A percentile compares a stretch with the other conserved stretches of the same genome.
Evolutionary conservation across 2,888 invertebrate species (phyloP).

Genomic region (Lasioglossum leucozonium): DNA sequence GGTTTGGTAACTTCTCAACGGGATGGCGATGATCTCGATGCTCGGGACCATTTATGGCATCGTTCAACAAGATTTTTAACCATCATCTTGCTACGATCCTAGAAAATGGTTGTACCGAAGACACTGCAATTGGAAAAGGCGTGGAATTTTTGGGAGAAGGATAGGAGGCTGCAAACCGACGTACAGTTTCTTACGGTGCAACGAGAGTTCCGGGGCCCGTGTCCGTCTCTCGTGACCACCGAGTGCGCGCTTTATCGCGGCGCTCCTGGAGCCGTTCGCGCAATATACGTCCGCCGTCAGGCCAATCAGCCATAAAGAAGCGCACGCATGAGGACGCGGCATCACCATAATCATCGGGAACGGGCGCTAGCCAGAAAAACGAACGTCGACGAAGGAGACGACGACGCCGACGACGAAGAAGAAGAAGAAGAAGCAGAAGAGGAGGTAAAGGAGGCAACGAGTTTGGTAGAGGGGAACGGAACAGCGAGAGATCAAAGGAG

Average conservation of each 20-base stretch:
- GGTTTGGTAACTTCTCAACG: background rate
- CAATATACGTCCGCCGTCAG: conserved; percentile 59
- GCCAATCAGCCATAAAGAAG: conserved; percentile 67
- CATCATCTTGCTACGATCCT: no score
- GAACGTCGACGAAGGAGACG: background rate
- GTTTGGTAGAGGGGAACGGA: conserved; percentile 26
- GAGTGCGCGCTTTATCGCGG: conserved; percentile 51
- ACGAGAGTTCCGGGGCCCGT: background rate
- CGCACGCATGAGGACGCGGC: conserved; percentile 58
- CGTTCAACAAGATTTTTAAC: background rate
- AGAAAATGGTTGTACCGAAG: background rate
- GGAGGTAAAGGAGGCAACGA: conserved; percentile 7
- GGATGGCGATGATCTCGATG: background rate
- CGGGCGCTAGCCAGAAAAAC: conserved; percentile 49
- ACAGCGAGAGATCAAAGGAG: conserved; percentile 46
- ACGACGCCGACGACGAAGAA: background rate
- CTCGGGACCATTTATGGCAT: background rate
- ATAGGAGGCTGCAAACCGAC: background rate
- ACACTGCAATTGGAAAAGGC: background rate
- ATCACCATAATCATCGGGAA: conserved; percentile 73
- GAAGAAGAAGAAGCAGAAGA: conserved; percentile 6
- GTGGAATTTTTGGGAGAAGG: background rate
- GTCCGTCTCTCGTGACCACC: conserved; percentile 29
- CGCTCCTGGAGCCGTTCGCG: conserved; percentile 52
- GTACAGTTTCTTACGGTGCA: background rate